Evolutionary conservation across 1,140 invertebrate genomes (phyloP), one percentile per base, ranked within the genome.

Genomic region (Drosophila rhopaloa): DNA sequence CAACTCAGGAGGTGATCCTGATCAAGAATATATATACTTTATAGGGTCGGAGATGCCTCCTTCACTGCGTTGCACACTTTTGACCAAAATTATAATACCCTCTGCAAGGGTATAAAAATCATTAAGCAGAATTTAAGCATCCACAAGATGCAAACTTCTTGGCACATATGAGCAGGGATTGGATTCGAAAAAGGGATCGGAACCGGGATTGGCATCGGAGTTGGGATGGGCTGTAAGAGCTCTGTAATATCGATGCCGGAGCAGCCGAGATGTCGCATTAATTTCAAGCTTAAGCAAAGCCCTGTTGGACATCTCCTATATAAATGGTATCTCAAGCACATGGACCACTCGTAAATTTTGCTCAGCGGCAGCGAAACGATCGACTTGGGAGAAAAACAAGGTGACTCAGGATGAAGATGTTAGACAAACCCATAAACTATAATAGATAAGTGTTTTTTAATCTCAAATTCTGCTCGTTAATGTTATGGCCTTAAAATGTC

Each of bases 61-160:
- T n/a, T n/a, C n/a, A n/a, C n/a, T n/a, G n/a, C n/a, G n/a, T n/a
- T n/a, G n/a, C n/a, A n/a, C n/a, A n/a, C n/a, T n/a, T n/a, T n/a
- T n/a, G n/a, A n/a, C n/a, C n/a, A n/a, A n/a, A n/a, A n/a, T n/a
- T n/a, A n/a, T n/a, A n/a, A n/a, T n/a, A n/a, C n/a, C n/a, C n/a
- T n/a, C n/a, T n/a, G n/a, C n/a, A n/a, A n/a, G n/a, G n/a, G n/a
- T n/a, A n/a, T n/a, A n/a, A 83, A 85, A 86, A 88, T 86, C 83
- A 86, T 86, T 83, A 86, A 83, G 83, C 79, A 63, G 70, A 82
- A 79, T 79, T 86, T 79, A 63, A 62, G 76, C 70, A 81, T 73
- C 46, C 63, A 67, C 76, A 50, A 76, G 62, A 76, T 59, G 62
- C 71, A 48, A 79, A 70, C 71, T 59, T 71, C 63, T 76, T 63